Evolutionary conservation across 2,797 vertebrate species (phyloP), one percentile per base, ranked within the genome.

Genomic region (Lepidocolaptes lacrymiger): DNA sequence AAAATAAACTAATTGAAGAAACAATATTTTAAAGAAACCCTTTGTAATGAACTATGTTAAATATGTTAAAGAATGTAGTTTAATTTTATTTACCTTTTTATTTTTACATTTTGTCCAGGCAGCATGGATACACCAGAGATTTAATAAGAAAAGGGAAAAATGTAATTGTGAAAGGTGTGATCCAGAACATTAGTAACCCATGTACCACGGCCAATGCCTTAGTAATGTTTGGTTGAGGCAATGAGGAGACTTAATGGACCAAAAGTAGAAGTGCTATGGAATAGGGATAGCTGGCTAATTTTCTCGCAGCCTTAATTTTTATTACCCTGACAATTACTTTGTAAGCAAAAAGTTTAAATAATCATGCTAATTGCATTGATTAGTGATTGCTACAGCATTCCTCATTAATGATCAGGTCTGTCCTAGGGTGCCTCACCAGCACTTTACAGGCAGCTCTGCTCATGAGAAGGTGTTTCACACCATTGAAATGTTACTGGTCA

Each of bases 341-440:
- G 83, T 89, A 94, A 96, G 92, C 86, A 95, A 94, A 95, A 96
- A 93, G 84, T 91, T 97, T 95, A 96, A 97, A 95, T 87, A 93
- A 89, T 64, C 15, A 17, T 93, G 90, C 94, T 97, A 95, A 97
- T 97, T 97, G 80, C 74, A 91, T 91, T 95, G 96, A 96, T 94
- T 97, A 84, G 71, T 89, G 87, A 91, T 97, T 95, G 94, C 94
- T 88, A 51, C 78, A 85, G 73, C 92, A 91, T 59, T 96, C 96
- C 94, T 56, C 32, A 37, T 75, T 95, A 94, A 96, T 68, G 54
- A 95, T 88, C 76, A 76, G 69, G 54, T 97, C 93, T 91, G 63
- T 93, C 92, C 54, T 62, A 64, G 75, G 69, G 54, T 92, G 48
- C 85, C 66, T 93, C 64, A 92, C 39, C 59, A 86, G 73, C 9